Evolutionary conservation across 1,140 invertebrate genomes (phyloP), one percentile per base, ranked within the genome.

Genomic region (Drosophila repleta): DNA sequence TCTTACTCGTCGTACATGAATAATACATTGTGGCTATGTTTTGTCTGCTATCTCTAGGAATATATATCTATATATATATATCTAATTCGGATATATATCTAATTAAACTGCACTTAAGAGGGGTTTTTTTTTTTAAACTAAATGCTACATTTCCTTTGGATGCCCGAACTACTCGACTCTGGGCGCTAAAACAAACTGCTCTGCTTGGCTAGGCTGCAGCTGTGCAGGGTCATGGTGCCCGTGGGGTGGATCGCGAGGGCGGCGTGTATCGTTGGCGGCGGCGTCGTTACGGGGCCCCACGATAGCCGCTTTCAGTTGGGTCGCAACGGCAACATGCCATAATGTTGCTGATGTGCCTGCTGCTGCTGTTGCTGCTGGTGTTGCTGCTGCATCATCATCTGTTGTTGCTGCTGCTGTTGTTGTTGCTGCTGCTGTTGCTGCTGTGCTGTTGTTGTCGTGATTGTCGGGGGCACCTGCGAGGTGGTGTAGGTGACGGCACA

Each of bases 271-370:
- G 79, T 49, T 52, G 79, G 66, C 20, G 79, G 83, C 41, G 83
- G 84, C 76, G 83, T 83, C 17, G 83, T 87, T 21, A 87, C 76
- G 53, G 78, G 80, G 71, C 84, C 81, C 80, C 89, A 89, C 11
- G 81, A 90, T 11, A 85, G 89, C 65, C 84, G 79, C 79, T 90
- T 90, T 90, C 89, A 90, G 81, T 90, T 90, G 29, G 75, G 80
- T 68, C 89, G 64, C 43, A 90, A 52, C 10, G 89, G 89, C 41
- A 90, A 53, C 89, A 90, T 90, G 52, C 81, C 76, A 57, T 90
- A 90, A 61, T 90, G 89, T 64, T 90, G 89, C 21, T 87, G 85
- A 67, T 74, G 76, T 21, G 48, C 43, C 24, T 84, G 74, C 32
- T 83, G 79, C 11, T 35, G 32, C 2, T 35, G 32, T 11, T 35